phyloP scores from a whole-genome alignment of 2,797 vertebrate genomes.

The Setipinna tenuifilis region DNA sequence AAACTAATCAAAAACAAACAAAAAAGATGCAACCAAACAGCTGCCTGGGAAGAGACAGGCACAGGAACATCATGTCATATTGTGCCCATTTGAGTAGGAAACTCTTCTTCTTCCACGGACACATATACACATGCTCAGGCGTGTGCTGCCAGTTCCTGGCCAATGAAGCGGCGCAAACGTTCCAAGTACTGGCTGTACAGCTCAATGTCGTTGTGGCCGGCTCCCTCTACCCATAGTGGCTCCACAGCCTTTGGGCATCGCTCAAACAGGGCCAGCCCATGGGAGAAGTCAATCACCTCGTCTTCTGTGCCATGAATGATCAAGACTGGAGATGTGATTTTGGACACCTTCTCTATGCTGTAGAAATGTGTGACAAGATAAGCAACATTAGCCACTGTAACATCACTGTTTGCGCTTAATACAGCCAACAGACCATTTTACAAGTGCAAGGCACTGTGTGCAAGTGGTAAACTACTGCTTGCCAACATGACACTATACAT shows the following conservation, averaged over 20 bases:
- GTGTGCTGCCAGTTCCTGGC: slow-evolving; percentile 90
- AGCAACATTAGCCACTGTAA: neutral
- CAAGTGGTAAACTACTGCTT: neutral
- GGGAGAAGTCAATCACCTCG: slow-evolving; percentile 98
- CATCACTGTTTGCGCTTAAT: too few species aligned
- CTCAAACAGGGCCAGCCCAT: slow-evolving; percentile 93
- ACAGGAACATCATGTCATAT: slow-evolving; percentile 13
- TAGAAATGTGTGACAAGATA: slow-evolving; percentile 25
- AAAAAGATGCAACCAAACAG: slow-evolving; percentile 1
- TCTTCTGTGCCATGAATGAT: slow-evolving; percentile 98
- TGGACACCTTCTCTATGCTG: slow-evolving; percentile 98
- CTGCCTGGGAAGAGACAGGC: slow-evolving; percentile 3
- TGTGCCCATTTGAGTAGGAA: slow-evolving; percentile 39
- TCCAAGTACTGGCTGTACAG: slow-evolving; percentile 99
- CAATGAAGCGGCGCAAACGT: slow-evolving; percentile 95
- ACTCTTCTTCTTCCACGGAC: slow-evolving; percentile 54
- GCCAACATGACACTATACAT: neutral
- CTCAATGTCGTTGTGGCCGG: slow-evolving; percentile 98
- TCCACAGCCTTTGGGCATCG: slow-evolving; percentile 97
- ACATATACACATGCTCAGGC: slow-evolving; percentile 68
- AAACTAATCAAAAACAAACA: neutral
- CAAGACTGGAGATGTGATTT: slow-evolving; percentile 95
- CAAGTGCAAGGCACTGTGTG: neutral
- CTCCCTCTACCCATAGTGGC: slow-evolving; percentile 97
- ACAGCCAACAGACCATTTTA: neutral